Base-by-base conservation (phyloP, 2,888 invertebrate species). In the Enchytraeus crypticus region DNA sequence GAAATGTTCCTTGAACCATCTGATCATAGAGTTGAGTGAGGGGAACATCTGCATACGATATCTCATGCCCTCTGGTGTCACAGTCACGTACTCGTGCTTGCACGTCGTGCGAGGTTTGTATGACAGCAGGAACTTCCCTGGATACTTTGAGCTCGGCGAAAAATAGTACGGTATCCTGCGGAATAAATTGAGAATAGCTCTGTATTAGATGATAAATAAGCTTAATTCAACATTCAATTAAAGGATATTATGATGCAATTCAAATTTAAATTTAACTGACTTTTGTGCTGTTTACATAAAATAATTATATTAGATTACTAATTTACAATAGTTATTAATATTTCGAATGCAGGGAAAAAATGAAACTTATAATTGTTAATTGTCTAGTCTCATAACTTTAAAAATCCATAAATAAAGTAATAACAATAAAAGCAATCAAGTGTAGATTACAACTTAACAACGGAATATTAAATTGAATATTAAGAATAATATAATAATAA, bases 1-100 rank as follows among this genome's bases (percentile, higher is more conserved):
- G 82, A 92, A 98, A 78, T 98, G 93, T 79, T 92, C 92, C 77
- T 99, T 99, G 80, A 98, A 98, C 96, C 96, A 98, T 64, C 88
- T 87, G 72, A 99, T 84, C 62, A 97, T 77, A 14, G 85, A 83
- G 47, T 85, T 84, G 0, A 93, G 82, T 0, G 89, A 87, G 69
- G 88, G 88, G 79, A 97, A 97, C 77, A 88, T 85, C 67, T 88
- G 87, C 5, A 69, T 64, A 29, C 97, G 83, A 79, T 92, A 98
- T 59, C 88, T 85, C 77, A 92, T 89, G 1, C 98, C 98, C 67
- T 96, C 92, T 0, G 93, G 90, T 2, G 88, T 87, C 0, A 96
- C 86, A 0, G 92, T 88, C 0, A 97, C 84, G 76, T 88, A 96
- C 78, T 98, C 98, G 80, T 96, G 95, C 0, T 88, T 85, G 63